These are phyloP conservation scores for Acleris sparsana DNA, from an alignment of 2,888 invertebrate genomes.

Conservation along the genomic window DNA sequence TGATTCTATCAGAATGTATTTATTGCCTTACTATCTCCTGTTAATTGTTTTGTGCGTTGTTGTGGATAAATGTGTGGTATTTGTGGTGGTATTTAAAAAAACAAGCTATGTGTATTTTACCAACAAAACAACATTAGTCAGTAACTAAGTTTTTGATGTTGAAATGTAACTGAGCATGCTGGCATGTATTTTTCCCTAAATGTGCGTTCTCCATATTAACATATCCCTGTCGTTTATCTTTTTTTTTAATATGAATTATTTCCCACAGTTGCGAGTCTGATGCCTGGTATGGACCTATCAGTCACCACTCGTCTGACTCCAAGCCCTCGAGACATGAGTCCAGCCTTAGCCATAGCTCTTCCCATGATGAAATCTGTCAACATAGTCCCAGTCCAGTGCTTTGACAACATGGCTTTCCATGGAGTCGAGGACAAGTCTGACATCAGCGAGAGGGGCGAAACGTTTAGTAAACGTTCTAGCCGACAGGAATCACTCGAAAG, in stretches of 20 bases:
- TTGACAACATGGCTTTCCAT: constrained; percentile 79
- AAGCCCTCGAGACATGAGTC: constrained; percentile 86
- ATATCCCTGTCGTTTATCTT: constrained; percentile 45
- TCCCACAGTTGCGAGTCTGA: constrained; percentile 76
- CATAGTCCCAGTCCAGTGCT: constrained; percentile 76
- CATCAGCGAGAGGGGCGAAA: constrained; percentile 48
- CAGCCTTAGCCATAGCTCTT: constrained; percentile 84
- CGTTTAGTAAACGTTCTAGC: constrained; percentile 57
- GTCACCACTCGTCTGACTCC: constrained; percentile 86
- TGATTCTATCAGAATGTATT: constrained; percentile 5
- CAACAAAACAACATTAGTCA: constrained; percentile 1
- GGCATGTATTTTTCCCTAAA: constrained; percentile 18
- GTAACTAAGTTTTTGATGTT: neutral
- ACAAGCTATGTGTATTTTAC: neutral
- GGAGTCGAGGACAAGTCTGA: constrained; percentile 56
- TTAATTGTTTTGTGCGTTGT: constrained; percentile 16
- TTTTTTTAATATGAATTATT: constrained; percentile 41
- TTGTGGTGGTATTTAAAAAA: constrained; percentile 3
- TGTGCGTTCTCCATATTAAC: constrained; percentile 29
- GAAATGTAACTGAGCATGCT: constrained; percentile 26
- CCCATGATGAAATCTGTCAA: constrained; percentile 85
- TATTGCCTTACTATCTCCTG: neutral
- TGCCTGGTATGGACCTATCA: constrained; percentile 84
- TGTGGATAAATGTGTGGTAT: constrained; percentile 6
- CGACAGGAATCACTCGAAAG: constrained; percentile 69